Evolutionary conservation across 30 jellyfish, hydroid and myxozoan species (phyloP), one percentile per base, ranked within the genome.

Genomic region (Aurelia coerulea): DNA sequence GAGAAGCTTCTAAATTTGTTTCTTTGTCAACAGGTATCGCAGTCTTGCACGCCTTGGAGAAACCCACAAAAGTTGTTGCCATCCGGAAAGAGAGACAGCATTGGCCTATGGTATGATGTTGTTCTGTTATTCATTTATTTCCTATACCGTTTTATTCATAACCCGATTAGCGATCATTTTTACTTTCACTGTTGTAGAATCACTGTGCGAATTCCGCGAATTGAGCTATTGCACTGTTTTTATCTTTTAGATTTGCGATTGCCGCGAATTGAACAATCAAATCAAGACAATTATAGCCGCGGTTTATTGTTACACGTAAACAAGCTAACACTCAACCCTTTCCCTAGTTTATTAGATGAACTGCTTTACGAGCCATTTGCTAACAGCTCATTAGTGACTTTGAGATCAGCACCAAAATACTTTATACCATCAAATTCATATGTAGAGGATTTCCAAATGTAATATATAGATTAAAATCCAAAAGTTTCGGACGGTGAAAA

Each of bases 11-110:
- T 39, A 46, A 46, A 13, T 46, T 46, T 6, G 56, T 46, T 7
- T 46, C 51, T 39, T 46, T 46, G 1, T 46, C 56, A 46, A 17
- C 34, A 93, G 98, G 70, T 93, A 93, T 65, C 85, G 77, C 19
- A 93, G 98, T 59, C 90, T 93, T 31, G 98, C 98, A 29, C 83
- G 98, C 7, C 76, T 87, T 39, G 98, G 98, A 53, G 98, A 93
- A 60, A 93, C 98, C 5, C 98, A 93, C 51, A 68, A 78, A 73
- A 93, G 98, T 60, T 68, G 87, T 35, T 93, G 98, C 66, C 98
- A 93, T 52, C 97, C 98, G 11, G 96, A 93, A 65, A 81, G 98
- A 62, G 98, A 93, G 78, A 93, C 98, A 0, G 66, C 95, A 46
- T 69, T 93, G 64, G 85, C 90, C 10, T 86, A 88, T 65, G 92